Conservation (phyloP, 2,888 invertebrate genomes). For the Sicus ferrugineus region DNA sequence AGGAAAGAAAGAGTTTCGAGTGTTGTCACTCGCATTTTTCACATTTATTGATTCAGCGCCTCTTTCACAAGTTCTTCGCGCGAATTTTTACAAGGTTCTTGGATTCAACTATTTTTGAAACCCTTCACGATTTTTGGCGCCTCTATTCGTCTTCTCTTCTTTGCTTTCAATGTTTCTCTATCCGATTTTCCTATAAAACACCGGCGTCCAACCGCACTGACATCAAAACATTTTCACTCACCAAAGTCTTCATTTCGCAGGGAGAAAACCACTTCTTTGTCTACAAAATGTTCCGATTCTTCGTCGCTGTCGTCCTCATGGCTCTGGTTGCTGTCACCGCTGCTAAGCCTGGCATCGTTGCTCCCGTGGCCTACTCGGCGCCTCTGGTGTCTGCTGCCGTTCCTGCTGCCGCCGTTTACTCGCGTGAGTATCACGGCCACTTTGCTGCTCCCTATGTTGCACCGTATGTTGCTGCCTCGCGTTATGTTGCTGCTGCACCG, state of each 20-base stretch:
- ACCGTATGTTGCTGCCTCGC: slow-evolving; percentile 41
- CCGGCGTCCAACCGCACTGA: slow-evolving; percentile 27
- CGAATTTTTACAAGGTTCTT: too few species aligned
- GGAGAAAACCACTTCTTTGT: slow-evolving; percentile 35
- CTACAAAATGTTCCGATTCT: slow-evolving; percentile 43
- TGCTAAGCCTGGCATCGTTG: slow-evolving; percentile 59
- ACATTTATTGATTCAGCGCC: too few species aligned
- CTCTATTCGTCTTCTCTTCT: slow-evolving; percentile 32
- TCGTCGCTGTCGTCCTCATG: slow-evolving; percentile 53
- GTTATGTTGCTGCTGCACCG: slow-evolving; percentile 35
- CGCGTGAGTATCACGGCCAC: slow-evolving; percentile 68
- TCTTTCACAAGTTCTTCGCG: too few species aligned
- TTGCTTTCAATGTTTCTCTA: slow-evolving; percentile 19
- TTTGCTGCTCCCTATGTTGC: slow-evolving; percentile 51
- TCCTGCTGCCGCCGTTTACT: slow-evolving; percentile 50
- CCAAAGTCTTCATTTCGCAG: slow-evolving; percentile 29
- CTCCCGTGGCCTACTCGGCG: slow-evolving; percentile 56
- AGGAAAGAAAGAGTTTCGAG: too few species aligned
- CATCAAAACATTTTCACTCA: slow-evolving; percentile 52
- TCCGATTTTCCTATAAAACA: slow-evolving; percentile 52
- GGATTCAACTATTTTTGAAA: too few species aligned
- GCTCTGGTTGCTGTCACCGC: slow-evolving; percentile 54
- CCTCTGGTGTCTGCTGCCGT: slow-evolving; percentile 48
- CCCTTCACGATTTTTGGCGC: too few species aligned
- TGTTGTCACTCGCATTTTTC: too few species aligned